These are phyloP conservation scores for Drosophila lacertosa DNA, from an alignment of 1,140 invertebrate genomes.

Conservation along the genomic window DNA sequence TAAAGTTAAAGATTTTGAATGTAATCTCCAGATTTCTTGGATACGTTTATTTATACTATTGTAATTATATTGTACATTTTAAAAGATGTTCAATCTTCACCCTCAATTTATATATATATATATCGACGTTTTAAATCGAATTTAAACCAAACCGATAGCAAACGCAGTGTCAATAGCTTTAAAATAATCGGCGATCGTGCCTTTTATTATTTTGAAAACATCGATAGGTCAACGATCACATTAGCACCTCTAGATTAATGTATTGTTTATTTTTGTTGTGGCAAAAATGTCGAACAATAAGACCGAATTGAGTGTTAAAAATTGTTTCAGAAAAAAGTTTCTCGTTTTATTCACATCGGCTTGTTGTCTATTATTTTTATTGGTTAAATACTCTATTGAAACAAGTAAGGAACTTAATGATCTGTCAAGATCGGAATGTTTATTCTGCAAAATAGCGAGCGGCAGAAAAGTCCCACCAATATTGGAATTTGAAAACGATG, in stretches of 20 bases:
- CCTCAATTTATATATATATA: too few species aligned
- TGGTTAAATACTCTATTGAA: slow-evolving; percentile 23
- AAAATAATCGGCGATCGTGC: neutral
- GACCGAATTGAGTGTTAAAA: neutral
- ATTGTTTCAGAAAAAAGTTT: slow-evolving; percentile 11
- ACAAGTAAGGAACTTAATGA: neutral
- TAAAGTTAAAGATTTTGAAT: too few species aligned
- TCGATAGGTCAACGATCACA: neutral
- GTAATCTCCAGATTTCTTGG: too few species aligned
- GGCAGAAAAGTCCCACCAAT: slow-evolving; percentile 85
- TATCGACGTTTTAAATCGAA: too few species aligned
- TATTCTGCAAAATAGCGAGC: slow-evolving; percentile 90
- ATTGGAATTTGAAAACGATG: slow-evolving; percentile 89
- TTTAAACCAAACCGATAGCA: too few species aligned
- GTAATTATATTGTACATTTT: too few species aligned
- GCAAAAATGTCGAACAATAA: slow-evolving; percentile 4
- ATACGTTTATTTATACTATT: too few species aligned
- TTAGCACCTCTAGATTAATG: slow-evolving; percentile 4
- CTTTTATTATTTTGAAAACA: neutral
- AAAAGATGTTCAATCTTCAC: too few species aligned
- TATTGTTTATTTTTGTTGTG: neutral
- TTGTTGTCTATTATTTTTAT: neutral
- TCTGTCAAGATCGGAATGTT: slow-evolving; percentile 76
- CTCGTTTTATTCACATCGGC: neutral
- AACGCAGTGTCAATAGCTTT: too few species aligned